Percentiles rank a stretch among this genome's conserved stretches.
Evolutionary conservation across 37 sponge, comb jelly and placozoan species (phyloP).

Genomic region (Lycopodina hypogea): DNA sequence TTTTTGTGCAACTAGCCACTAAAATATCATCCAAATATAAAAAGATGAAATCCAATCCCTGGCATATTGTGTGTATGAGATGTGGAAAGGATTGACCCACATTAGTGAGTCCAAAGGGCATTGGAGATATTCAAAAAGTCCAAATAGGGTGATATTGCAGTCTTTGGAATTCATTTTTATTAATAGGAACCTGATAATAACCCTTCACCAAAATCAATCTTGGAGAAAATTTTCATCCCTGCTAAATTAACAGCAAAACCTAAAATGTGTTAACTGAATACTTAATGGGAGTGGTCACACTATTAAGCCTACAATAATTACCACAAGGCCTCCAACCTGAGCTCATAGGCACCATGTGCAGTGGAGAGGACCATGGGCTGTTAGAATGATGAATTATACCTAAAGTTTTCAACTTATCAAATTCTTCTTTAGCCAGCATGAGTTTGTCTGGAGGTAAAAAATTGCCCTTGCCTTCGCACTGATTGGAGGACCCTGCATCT

Average conservation of each 20-base stretch:
- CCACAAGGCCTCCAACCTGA: slow-evolving; percentile 69
- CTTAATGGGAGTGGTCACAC: too few relatives aligned
- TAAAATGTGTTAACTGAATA: slow-evolving; percentile 65
- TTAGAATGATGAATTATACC: too few relatives aligned
- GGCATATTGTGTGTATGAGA: slow-evolving; percentile 53
- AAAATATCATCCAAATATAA: too few relatives aligned
- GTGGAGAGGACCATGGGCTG: too few relatives aligned
- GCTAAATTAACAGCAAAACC: too few relatives aligned
- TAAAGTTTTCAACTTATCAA: too few relatives aligned
- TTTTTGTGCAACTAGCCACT: too few relatives aligned
- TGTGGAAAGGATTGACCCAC: slow-evolving; percentile 54
- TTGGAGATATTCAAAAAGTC: slow-evolving; percentile 55
- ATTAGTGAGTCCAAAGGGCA: too few relatives aligned
- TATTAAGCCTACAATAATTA: too few relatives aligned
- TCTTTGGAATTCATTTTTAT: slow-evolving; percentile 56
- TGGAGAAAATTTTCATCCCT: too few relatives aligned
- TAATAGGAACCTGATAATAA: slow-evolving; percentile 54
- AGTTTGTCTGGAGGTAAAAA: too few relatives aligned
- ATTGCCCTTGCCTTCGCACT: slow-evolving; percentile 14
- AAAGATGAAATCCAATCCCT: slow-evolving; percentile 27
- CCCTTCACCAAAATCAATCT: slow-evolving; percentile 36
- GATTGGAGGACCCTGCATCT: neutral
- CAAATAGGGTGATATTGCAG: slow-evolving; percentile 68
- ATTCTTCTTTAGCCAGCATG: too few relatives aligned
- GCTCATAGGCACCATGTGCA: slow-evolving; percentile 70